Base-by-base conservation (phyloP, 2,113 vertebrate genomes). In the Tylochromis polylepis region DNA sequence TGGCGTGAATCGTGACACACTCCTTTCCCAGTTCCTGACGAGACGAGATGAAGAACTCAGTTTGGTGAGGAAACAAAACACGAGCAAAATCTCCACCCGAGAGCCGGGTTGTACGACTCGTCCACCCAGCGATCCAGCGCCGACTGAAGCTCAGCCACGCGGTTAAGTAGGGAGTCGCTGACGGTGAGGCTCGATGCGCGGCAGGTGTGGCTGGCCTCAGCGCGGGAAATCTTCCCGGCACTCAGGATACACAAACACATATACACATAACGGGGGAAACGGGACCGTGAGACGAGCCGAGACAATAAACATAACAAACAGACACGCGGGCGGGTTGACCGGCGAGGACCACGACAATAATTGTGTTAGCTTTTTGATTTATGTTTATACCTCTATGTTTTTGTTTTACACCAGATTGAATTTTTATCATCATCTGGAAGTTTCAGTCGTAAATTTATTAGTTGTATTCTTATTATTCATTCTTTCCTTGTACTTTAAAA, bases 241-340 rank as follows among this genome's bases (percentile, higher is more conserved):
- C 36, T 36, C 18, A 3, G 18, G 31, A 65, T 12, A n/a, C 60
- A 0, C 29, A 62, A 20, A 62, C 59, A 36, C 31, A 6, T 5
- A 59, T 59, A 59, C 57, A 59, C 14, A 34, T 34, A 34, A 34
- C 12, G 31, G 59, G 18, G 31, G 59, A 62, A 62, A 62, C 59
- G 0, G 31, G 31, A 62, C 59, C 20, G 31, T 0, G 18, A n/a
- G 22, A 57, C 11, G 22, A 15, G 22, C 22, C 56, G 22, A 58
- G 60, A 65, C 60, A 12, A 4, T 18, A 62, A 3, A 1, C 18
- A 15, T 9, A 12, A 12, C 59, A 36, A 31, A 34, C 6, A 31
- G 31, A 31, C 31, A 5, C 4, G 7, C 31, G 31, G 31, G 31
- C 31, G 7, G 31, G 31, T 6, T 6, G 34, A 34, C 34, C 34